Evolutionary conservation across 2,113 vertebrate species (phyloP), one percentile per base, ranked within the genome.

Genomic region (Puma concolor): DNA sequence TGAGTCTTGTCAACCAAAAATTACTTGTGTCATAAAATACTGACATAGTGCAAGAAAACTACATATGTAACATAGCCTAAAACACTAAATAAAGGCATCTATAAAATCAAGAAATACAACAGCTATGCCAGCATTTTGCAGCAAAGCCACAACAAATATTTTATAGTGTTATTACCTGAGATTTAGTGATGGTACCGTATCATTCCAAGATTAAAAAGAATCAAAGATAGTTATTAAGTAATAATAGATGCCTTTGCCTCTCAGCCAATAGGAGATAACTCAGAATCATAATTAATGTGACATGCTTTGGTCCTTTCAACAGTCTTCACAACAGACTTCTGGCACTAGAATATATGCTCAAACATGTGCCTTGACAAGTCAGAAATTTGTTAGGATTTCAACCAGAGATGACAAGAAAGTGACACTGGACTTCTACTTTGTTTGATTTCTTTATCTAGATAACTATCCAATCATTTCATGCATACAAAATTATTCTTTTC

Each of bases 81-180:
- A 64, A 60, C 2, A 41, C 38, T 79, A 27, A 57, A 11, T 64
- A 91, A 81, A 69, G 17, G 9, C 12, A 72, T 36, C 27, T 57
- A 82, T 52, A 85, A 91, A 94, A 96, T 54, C 27, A 92, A 57
- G n/a, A 92, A 66, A 33, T 69, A 69, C 5, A 94, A 96, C 0
- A 44, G 36, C 7, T 94, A 80, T 31, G 38, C 67, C 79, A 83
- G 57, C 2, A 91, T 57, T 93, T 80, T 44, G 38, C 7, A 0
- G 2, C 23, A 79, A 82, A 87, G 0, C 3, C 29, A 14, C 57
- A 17, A 27, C 36, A 23, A 54, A 36, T 50, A 83, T 41, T 91
- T 54, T 92, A 69, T 10, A 15, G 10, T 36, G 21, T 9, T 21
- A 66, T 57, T 88, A 33, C 27, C 33, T 86, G 38, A 86, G 29